Base-by-base conservation (phyloP, 35 echinoderm and acorn worm species). In the Ptychodera flava region DNA sequence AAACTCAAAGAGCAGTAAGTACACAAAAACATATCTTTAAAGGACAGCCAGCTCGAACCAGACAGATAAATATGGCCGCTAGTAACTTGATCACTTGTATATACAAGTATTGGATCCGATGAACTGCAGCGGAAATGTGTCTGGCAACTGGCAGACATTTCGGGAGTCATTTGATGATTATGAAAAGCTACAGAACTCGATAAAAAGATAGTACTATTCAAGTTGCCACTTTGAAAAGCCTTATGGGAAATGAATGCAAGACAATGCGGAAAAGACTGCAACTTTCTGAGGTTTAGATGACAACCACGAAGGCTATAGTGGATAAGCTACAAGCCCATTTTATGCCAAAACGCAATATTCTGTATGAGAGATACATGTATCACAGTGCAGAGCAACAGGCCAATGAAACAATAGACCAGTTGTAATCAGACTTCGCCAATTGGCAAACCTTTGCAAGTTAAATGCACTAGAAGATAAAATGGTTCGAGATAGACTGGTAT, bases 401-500 rank as follows among this genome's bases (percentile, higher is more conserved):
- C 12, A 80, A 80, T 10, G 80, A 89, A 82, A 80, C 87, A 28
- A 82, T 89, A 36, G 87, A 89, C 33, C 87, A 89, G 34, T 89
- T 82, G 81, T 52, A 64, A 31, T 89, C 15, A 78, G 79, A 36
- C 35, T 89, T 2, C 38, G 79, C 81, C 79, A 89, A 0, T 75
- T 89, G 31, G 87, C 79, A 14, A 38, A 52, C 28, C 33, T 64
- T 33, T 89, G 87, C 31, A 89, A 89, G 37, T 89, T 89, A 76
- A 80, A 78, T 1, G 28, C 30, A 22, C 28, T 81, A 36, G 87
- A 89, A 89, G 80, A 89, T 82, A 38, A 82, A 78, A 89, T 89
- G 87, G 28, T 89, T 1, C n/a, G 79, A 82, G 87, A 89, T 83
- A 75, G 89, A n/a, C 79, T 87, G 28, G 90, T 91, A 6, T 85